These are phyloP conservation scores for Laupala kohalensis DNA, from an alignment of 1,140 invertebrate genomes.

Conservation along the genomic window DNA sequence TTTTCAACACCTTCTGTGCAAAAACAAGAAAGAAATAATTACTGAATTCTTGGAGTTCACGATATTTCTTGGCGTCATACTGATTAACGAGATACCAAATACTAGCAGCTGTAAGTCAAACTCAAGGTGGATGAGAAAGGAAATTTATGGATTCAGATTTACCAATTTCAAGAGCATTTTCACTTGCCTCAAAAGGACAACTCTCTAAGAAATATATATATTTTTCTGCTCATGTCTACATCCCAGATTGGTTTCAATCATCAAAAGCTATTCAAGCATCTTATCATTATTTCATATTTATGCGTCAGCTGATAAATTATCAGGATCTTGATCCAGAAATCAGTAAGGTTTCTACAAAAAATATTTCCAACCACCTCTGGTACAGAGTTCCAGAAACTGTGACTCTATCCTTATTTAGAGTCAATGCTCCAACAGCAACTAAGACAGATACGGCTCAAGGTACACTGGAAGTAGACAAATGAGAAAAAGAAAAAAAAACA, in stretches of 20 bases:
- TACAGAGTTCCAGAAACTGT: constrained; percentile 2
- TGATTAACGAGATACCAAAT: too few relatives aligned
- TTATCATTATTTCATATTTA: constrained; percentile 9
- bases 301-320: constrained; percentile 1
- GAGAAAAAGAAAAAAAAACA: background rate
- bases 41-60: too few relatives aligned
- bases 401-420: background rate
- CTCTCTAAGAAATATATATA: constrained; percentile 20
- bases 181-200: constrained; percentile 20
- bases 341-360: background rate
- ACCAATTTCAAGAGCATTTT: constrained; percentile 23
- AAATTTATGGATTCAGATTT: too few relatives aligned
- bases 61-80: too few relatives aligned
- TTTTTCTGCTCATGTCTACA: constrained; percentile 20
- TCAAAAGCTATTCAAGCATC: constrained; percentile 12
- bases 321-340: constrained; percentile 1
- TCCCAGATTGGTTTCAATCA: constrained; percentile 21
- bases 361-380: constrained; percentile 1
- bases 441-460: background rate
- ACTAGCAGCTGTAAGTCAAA: too few relatives aligned
- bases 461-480: background rate
- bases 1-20: too few relatives aligned
- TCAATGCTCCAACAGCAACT: background rate
- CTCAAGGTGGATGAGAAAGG: too few relatives aligned
- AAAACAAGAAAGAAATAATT: too few relatives aligned